Evolutionary conservation across 2,888 invertebrate species (phyloP).

Genomic region (Abrostola triplasia): DNA sequence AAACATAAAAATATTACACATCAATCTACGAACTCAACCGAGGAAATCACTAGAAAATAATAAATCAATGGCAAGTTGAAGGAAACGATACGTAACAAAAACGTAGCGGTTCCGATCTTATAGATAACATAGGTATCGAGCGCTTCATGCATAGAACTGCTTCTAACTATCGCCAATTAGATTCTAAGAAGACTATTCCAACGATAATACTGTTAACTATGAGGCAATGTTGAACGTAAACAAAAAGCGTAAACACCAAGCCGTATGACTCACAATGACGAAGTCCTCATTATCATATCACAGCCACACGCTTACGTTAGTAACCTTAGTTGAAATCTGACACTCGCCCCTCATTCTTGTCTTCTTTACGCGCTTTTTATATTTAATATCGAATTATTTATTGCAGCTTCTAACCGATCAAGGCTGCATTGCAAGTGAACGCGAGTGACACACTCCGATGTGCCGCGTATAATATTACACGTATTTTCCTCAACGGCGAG

Average conservation of each 20-base stretch:
- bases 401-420: constrained; percentile 67
- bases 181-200: constrained; percentile 70
- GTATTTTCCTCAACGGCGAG: constrained; percentile 80
- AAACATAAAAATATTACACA: constrained; percentile 18
- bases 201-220: constrained; percentile 63
- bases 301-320: constrained; percentile 68
- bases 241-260: constrained; percentile 84
- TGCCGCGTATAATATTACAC: constrained; percentile 69
- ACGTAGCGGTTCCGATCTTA: constrained; percentile 55
- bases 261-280: constrained; percentile 87
- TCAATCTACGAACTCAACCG: constrained; percentile 45
- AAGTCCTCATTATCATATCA: constrained; percentile 86
- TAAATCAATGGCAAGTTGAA: constrained; percentile 53
- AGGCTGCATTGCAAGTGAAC: constrained; percentile 73
- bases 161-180: constrained; percentile 68
- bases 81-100: constrained; percentile 53
- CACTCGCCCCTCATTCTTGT: constrained; percentile 77
- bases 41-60: constrained; percentile 48
- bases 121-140: constrained; percentile 62
- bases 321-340: constrained; percentile 81
- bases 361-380: constrained; percentile 63
- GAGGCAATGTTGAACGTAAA: constrained; percentile 76
- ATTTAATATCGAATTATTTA: constrained; percentile 55
- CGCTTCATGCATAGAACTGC: constrained; percentile 72
- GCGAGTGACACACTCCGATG: constrained; percentile 73